Conservation (phyloP, 1,140 invertebrate genomes). For the Phocides pigmalion region DNA sequence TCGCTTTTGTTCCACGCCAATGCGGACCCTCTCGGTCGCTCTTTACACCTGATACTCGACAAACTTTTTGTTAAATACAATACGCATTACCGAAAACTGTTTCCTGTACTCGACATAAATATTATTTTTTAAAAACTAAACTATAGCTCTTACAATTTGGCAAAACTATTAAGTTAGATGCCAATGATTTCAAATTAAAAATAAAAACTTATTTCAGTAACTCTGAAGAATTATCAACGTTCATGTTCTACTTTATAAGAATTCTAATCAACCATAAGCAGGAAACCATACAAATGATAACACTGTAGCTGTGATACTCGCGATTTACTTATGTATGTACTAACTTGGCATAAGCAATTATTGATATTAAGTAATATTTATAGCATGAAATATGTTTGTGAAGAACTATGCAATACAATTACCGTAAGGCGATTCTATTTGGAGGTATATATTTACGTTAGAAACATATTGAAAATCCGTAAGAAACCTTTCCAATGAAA, state of each 20-base stretch:
- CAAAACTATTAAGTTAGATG: too few relatives aligned
- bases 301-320: neutral
- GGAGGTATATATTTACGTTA: too few relatives aligned
- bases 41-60: slow-evolving; percentile 36
- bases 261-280: slow-evolving; percentile 11
- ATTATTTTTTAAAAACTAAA: neutral
- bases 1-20: slow-evolving; percentile 65
- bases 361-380: too few relatives aligned
- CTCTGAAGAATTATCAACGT: too few relatives aligned
- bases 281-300: slow-evolving; percentile 7
- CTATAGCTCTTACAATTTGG: neutral
- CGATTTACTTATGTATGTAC: slow-evolving; percentile 3
- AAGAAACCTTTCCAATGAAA: too few relatives aligned
- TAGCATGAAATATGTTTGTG: too few relatives aligned
- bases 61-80: slow-evolving; percentile 29
- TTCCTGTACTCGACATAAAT: slow-evolving; percentile 14
- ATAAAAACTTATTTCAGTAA: too few relatives aligned
- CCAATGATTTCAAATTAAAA: too few relatives aligned
- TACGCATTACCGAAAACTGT: slow-evolving; percentile 12
- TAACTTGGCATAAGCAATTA: too few relatives aligned
- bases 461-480: too few relatives aligned
- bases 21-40: slow-evolving; percentile 63
- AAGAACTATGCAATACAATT: too few relatives aligned
- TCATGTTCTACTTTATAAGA: slow-evolving; percentile 3
- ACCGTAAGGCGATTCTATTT: too few relatives aligned